Base-by-base conservation (phyloP, 2,113 vertebrate species). In the Isurus oxyrinchus region DNA sequence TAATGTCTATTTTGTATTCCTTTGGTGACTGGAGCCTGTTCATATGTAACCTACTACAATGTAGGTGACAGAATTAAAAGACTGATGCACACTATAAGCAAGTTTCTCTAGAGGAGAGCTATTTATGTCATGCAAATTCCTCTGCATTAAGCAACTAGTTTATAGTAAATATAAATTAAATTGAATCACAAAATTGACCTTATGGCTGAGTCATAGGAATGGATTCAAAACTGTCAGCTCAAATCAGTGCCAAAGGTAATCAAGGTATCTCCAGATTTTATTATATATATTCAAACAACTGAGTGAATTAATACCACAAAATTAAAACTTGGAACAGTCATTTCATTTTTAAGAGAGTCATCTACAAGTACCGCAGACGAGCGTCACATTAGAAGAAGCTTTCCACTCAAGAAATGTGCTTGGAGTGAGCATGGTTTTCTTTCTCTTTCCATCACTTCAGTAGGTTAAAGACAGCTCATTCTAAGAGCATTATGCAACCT, bases 381-480 rank as follows among this genome's bases (percentile, higher is more conserved):
- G 23, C 3, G 3, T 11, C 40, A 31, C 44, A 72, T 69, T 53
- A 95, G 49, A 21, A 19, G 0, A 25, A 93, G 59, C 1, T 59
- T 91, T 35, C 31, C 55, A 14, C 1, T 67, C 27, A 66, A 44
- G 40, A 61, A 93, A 61, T 93, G 4, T 93, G 40, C 35, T 94
- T 44, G 21, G 23, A 55, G 4, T 66, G 93, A 44, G 23, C 25
- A 31, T 95, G 61, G 23, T 44, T 72, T 49, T 95, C 10, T 23
- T 10, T 95, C 25, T 72, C 44, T 14, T 2, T 76, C 49, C 23
- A 53, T 67, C 11, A 72, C 5, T 72, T 95, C 40, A 72, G 67
- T 31, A 97, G 96, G 94, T 97, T 97, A 35, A 96, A 96, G 61
- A 86, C 40, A 95, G 96, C 35, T 84, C 2, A 67, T 96, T 63